Percentiles rank a stretch among this genome's conserved stretches.
These are phyloP conservation scores for Artibeus lituratus DNA, from an alignment of 2,797 vertebrate genomes.

Conservation along the genomic window DNA sequence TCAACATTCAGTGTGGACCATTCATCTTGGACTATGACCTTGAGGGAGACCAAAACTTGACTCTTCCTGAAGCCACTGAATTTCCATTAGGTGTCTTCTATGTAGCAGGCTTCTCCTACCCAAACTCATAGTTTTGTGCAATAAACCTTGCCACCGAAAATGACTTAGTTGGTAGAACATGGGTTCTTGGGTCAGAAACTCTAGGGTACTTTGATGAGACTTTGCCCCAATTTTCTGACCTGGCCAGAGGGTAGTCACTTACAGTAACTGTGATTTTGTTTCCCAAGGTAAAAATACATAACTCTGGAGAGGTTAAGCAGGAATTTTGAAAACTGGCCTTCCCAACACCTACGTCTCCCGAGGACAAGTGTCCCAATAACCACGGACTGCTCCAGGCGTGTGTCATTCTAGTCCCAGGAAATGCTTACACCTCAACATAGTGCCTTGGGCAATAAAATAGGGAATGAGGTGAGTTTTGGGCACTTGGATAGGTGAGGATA, in stretches of 20 bases:
- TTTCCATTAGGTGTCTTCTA: background rate
- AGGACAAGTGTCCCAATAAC: background rate
- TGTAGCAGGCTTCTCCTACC: background rate
- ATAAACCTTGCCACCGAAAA: background rate
- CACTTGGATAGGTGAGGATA: background rate
- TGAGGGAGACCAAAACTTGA: background rate
- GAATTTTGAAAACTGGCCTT: conserved; percentile 38
- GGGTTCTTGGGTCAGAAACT: conserved; percentile 16
- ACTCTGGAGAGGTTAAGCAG: background rate
- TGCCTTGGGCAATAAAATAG: conserved; percentile 11
- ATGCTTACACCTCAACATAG: conserved; percentile 35
- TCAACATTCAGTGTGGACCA: background rate
- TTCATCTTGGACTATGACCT: background rate
- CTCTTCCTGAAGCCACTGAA: background rate
- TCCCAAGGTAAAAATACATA: conserved; percentile 44
- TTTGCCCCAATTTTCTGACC: conserved; percentile 53
- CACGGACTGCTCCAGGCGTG: conserved; percentile 32
- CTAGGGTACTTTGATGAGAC: conserved; percentile 22
- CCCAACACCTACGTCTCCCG: conserved; percentile 2
- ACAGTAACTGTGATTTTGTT: conserved; percentile 19
- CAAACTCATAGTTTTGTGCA: background rate
- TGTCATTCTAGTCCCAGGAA: conserved; percentile 46
- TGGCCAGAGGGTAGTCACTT: conserved; percentile 46
- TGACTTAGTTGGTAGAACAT: background rate
- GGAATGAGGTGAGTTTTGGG: conserved; percentile 9